Evolutionary conservation across 2,888 invertebrate genomes (phyloP), one percentile per base, ranked within the genome.

Genomic region (Acleris cristana): DNA sequence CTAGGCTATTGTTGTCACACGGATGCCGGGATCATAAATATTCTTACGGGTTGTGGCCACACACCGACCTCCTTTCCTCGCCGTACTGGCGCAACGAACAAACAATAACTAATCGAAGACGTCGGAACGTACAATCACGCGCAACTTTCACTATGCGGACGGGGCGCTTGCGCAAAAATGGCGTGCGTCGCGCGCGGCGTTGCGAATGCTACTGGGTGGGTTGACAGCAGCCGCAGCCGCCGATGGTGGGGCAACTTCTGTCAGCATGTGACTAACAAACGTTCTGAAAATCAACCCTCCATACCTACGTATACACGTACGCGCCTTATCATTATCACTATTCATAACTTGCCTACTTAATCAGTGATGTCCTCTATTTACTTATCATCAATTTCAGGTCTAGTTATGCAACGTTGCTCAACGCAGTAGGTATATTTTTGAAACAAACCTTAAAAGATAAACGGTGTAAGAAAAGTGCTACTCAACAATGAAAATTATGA

Each of bases 51-150:
- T 77, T 82, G 79, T 73, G 82, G 82, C 82, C 83, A 79, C 83
- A 80, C 84, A 84, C 81, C 90, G 90, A 91, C 92, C 91, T 92
- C 92, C 92, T 92, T 92, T 92, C 90, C 82, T 89, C 77, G 86
- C 76, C 86, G 89, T 89, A 90, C 90, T 90, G 89, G 90, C 91
- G 90, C 89, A 90, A 91, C 83, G 84, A 84, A 84, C 87, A 90
- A 90, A 90, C 87, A 89, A 88, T 85, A 90, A 89, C 89, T 90
- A 90, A 88, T 90, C 87, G 90, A 89, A 89, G 88, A 89, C 82
- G 85, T 83, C 18, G 86, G 87, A 86, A 85, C 78, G 83, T 84
- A 84, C 86, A 87, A 83, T 87, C 85, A 87, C 86, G 85, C 88
- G 89, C 87, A 85, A 89, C 90, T 92, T 92, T 91, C 91, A 91